Base-by-base conservation (phyloP, 2,888 invertebrate species). In the Mantis religiosa region DNA sequence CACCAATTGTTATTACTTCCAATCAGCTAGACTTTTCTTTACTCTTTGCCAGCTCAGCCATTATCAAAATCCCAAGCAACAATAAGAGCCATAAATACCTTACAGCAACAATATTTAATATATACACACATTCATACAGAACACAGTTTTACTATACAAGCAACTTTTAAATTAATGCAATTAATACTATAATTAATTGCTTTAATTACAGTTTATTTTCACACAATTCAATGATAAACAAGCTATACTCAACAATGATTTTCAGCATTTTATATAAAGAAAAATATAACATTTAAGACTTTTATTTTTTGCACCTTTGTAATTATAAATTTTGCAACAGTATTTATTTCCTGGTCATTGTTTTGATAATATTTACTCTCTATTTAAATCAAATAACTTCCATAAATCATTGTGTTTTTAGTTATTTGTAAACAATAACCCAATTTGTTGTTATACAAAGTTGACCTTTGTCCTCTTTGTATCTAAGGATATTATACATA, bases 81-180 rank as follows among this genome's bases (percentile, higher is more conserved):
- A 87, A 34, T 87, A 34, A 86, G 86, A 87, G 30, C 87, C 87
- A 87, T 87, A 87, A 87, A 87, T 87, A 87, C 87, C 87, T 87
- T 82, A 87, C 82, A 71, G 54, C 54, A 87, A 34, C 82, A 82
- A 87, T 87, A 87, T 87, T 87, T 87, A 34, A 82, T 82, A 87
- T 82, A 28, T 82, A 87, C 87, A 87, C 85, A 86, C 54, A 86
- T 27, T 28, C 87, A 87, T 82, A 87, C 87, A 87, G 82, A 87
- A 87, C 30, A 34, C 34, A 84, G 54, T 84, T 41, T 34, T 41
- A 34, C 30, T 87, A 87, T 82, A 87, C 71, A 82, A n/a, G 15
- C 7, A 86, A 28, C 81, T 82, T 30, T 87, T 87, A 87, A 87
- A 82, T 87, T 87, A 87, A 54, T 82, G 82, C 20, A 87, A 34